Evolutionary conservation across 2,888 invertebrate species (phyloP).

Genomic region (Octodonta nipae): DNA sequence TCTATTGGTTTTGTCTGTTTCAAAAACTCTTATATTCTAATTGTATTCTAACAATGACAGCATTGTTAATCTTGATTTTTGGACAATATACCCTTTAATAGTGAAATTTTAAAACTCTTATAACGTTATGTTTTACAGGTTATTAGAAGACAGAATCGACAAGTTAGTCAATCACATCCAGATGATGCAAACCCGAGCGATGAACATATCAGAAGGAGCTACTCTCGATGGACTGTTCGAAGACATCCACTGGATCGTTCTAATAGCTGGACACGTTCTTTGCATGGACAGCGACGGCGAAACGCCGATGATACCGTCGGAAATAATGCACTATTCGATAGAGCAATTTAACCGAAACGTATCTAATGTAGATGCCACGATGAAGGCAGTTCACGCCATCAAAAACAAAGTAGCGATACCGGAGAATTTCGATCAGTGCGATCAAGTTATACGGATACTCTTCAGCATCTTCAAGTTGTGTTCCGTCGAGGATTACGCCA

Average conservation of each 20-base stretch:
- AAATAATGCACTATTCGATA: conserved; percentile 44
- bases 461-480: conserved; percentile 60
- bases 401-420: conserved; percentile 26
- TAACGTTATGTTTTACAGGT: conserved; percentile 17
- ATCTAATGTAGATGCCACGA: conserved; percentile 29
- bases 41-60: no score
- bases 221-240: conserved; percentile 58
- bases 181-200: conserved; percentile 30
- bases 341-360: conserved; percentile 33
- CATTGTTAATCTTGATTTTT: not conserved
- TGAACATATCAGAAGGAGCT: conserved; percentile 29
- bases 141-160: conserved; percentile 31
- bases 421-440: conserved; percentile 31
- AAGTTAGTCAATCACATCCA: conserved; percentile 28
- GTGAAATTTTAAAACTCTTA: not conserved
- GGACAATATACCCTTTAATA: not conserved
- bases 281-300: conserved; percentile 57
- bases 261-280: conserved; percentile 58
- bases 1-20: no score
- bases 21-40: no score
- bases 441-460: conserved; percentile 47
- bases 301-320: conserved; percentile 49
- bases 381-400: conserved; percentile 21
- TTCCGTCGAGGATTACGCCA: conserved; percentile 58
- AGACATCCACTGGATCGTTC: conserved; percentile 79